Base-by-base conservation (phyloP, 2,113 vertebrate species). In the Zapornia atra region DNA sequence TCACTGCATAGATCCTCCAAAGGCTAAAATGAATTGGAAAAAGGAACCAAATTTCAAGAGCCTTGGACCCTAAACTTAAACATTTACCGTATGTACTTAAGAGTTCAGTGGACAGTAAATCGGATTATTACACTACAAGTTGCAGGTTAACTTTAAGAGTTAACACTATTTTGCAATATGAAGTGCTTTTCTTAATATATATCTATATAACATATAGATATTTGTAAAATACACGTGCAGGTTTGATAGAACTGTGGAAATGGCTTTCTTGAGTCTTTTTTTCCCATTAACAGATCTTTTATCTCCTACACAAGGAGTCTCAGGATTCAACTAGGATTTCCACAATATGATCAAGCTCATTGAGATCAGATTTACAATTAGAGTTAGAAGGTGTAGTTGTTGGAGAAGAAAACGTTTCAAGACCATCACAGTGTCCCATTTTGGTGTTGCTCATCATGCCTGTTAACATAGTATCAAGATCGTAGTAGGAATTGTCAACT, bases 321-420 rank as follows among this genome's bases (percentile, higher is more conserved):
- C 98, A 99, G 89, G 99, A 99, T 91, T 99, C 99, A 92, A 99
- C 99, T 84, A 99, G 98, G 96, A 99, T 99, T 98, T 99, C 99
- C 97, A 99, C 99, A 96, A 99, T 99, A 97, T 99, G 99, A 97
- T 99, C 99, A 94, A 99, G 98, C 98, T 99, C 99, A 6, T 99
- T 99, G 83, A 99, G 98, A 97, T 99, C 99, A 36, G 98, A 98
- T 98, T 99, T 99, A 98, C 99, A 99, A 91, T 97, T 94, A 40
- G 99, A 93, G 86, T 98, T 93, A 36, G 99, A 98, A 86, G 98
- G 96, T 34, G 99, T 88, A 44, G 98, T 61, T 4, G 98, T 81
- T 6, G 98, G 95, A 33, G 98, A 56, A 50, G 98, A 98, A 87
- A 99, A 98, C 20, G 98, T 98, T 95, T 99, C 99, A 31, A 99